Base-by-base conservation (phyloP, 2,888 invertebrate species). In the Drosophila acutilabella region DNA sequence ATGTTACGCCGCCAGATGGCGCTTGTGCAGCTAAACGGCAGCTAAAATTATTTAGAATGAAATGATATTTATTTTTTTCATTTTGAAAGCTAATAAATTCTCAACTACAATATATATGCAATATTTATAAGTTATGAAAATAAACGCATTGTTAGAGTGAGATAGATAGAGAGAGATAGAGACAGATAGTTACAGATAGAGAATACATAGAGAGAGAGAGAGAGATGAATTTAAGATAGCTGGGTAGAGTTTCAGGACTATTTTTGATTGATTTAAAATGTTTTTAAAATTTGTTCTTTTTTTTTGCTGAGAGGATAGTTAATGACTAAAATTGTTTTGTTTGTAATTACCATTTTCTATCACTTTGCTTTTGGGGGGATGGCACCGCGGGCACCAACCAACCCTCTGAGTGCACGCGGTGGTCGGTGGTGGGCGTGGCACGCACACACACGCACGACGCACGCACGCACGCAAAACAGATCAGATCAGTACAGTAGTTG, bases 301-400 rank as follows among this genome's bases (percentile, higher is more conserved):
- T 48, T 44, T 41, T 56, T 44, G 36, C 30, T 6, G 36, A 13
- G 30, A 61, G 70, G 66, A 58, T 64, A 68, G 78, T 85, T 85
- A 78, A 88, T 83, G 78, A 88, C 84, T 82, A 82, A 66, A 80
- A 86, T 86, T 82, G 87, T 65, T 83, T 73, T 77, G 67, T 64
- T 89, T 88, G 90, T 85, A 91, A 88, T 91, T 91, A 91, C 90
- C 90, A 91, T 91, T 89, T 91, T 91, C 89, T 91, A 91, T 90
- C 84, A 89, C 91, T 91, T 89, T 83, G 87, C 84, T 87, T 88
- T 84, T 70, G 74, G 81, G 84, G 88, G 87, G 81, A 89, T 86
- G 88, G 87, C 86, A 81, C 89, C 82, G 88, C 89, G 88, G 81
- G 81, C 78, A 81, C 81, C 82, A 81, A 89, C 78, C 80, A 84